A percentile compares a stretch with the other conserved stretches of the same genome.
Evolutionary conservation across 2,113 vertebrate species (phyloP).

Genomic region (Thunnus maccoyii): DNA sequence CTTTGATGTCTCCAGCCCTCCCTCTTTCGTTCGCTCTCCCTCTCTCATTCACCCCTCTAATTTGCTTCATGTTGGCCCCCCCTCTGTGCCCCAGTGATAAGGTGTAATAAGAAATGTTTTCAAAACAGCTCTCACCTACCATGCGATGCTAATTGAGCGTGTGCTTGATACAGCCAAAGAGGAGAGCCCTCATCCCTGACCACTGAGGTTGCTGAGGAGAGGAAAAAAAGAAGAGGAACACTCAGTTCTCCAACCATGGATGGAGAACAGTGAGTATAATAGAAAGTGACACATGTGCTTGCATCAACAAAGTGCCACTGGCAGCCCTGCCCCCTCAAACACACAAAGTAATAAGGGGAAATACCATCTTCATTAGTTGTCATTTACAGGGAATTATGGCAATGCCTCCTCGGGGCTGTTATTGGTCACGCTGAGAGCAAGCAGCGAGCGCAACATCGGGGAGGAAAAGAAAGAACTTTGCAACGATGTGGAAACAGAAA

Average conservation of each 20-base stretch:
- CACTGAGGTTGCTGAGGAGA: constrained; percentile 24
- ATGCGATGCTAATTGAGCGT: constrained; percentile 64
- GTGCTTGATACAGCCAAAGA: constrained; percentile 41
- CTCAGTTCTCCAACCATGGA: neutral
- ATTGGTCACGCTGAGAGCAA: constrained; percentile 69
- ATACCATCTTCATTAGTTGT: constrained; percentile 76
- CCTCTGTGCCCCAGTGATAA: constrained; percentile 74
- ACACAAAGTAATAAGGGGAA: constrained; percentile 57
- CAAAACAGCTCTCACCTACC: constrained; percentile 72
- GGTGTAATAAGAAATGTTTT: constrained; percentile 83
- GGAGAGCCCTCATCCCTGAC: constrained; percentile 47
- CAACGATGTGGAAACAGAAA: constrained; percentile 33
- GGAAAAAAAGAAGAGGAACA: neutral
- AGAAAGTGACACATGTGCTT: neutral
- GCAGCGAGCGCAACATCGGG: neutral
- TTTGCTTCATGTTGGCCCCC: constrained; percentile 73
- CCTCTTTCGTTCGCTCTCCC: constrained; percentile 41
- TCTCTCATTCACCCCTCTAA: constrained; percentile 68
- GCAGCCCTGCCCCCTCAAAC: constrained; percentile 44
- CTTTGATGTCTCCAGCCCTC: constrained; percentile 78
- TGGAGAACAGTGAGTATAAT: constrained; percentile 2
- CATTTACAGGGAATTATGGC: constrained; percentile 76
- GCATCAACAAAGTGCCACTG: constrained; percentile 23
- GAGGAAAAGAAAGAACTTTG: constrained; percentile 12
- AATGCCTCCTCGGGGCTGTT: constrained; percentile 61